Percentiles rank a stretch among this genome's conserved stretches.
Conservation (phyloP, 2,113 vertebrate species). For the Danio rerio region DNA sequence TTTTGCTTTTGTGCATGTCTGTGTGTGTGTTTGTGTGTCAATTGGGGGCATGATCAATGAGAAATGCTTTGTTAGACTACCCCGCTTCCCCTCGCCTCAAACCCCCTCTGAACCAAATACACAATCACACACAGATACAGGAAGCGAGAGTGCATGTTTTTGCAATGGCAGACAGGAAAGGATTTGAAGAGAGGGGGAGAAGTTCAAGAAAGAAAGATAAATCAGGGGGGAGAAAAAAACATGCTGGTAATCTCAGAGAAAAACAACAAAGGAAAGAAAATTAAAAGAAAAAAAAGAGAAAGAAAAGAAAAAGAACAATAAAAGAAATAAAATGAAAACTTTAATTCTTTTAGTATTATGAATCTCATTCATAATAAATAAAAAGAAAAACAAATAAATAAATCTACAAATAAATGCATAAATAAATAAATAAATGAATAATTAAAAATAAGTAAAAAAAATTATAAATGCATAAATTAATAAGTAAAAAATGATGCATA, state of each 20-base stretch:
- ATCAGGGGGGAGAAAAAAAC: background rate
- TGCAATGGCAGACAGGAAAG: conserved; percentile 72
- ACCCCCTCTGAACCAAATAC: conserved; percentile 13
- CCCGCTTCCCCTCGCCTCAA: background rate
- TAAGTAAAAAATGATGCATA: background rate
- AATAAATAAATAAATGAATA: background rate
- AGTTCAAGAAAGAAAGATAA: conserved; percentile 3
- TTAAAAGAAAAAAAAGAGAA: background rate
- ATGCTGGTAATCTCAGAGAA: background rate
- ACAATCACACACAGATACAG: conserved; percentile 61
- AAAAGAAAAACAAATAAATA: background rate
- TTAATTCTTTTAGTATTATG: too few species aligned
- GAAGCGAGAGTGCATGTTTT: conserved; percentile 75
- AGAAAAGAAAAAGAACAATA: background rate
- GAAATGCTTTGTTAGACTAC: conserved; percentile 4
- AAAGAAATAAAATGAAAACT: too few species aligned
- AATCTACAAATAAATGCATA: background rate
- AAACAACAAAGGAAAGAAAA: background rate
- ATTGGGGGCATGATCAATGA: background rate
- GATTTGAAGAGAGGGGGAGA: conserved; percentile 61
- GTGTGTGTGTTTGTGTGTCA: background rate
- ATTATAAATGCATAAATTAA: background rate
- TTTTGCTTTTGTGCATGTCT: background rate
- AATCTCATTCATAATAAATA: background rate
- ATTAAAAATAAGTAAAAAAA: too few species aligned